Evolutionary conservation across 2,888 invertebrate genomes (phyloP).

Genomic region (Macrophya alboannulata): DNA sequence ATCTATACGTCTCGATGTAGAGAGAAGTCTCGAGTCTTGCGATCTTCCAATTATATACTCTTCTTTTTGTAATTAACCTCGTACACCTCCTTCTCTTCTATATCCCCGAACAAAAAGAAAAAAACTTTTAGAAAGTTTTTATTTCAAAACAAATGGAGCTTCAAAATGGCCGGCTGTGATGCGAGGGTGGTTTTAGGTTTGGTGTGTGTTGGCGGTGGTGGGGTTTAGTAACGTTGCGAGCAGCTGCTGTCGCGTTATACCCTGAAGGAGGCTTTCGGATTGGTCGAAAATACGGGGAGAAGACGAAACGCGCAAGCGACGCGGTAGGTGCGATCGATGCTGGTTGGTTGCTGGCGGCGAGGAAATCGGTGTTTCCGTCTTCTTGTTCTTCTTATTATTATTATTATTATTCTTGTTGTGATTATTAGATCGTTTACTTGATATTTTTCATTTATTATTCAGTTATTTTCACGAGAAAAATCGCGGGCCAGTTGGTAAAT

Average conservation of each 20-base stretch:
- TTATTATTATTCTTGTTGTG: background rate
- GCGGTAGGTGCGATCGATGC: constrained; percentile 26
- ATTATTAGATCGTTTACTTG: background rate
- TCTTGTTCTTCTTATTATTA: background rate
- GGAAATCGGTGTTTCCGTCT: background rate
- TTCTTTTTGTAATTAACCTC: background rate
- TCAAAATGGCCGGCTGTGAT: constrained; percentile 72
- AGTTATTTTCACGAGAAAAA: background rate
- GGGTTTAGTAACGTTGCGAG: background rate
- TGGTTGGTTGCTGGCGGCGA: background rate
- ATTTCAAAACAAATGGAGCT: constrained; percentile 66
- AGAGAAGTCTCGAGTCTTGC: background rate
- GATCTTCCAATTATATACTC: background rate
- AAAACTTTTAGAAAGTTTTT: background rate
- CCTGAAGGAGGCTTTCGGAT: background rate
- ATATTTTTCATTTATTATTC: background rate
- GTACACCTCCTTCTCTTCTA: background rate
- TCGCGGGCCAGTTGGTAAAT: background rate
- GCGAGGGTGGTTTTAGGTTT: background rate
- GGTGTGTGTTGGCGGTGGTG: background rate
- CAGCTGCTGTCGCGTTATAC: background rate
- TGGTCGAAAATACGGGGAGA: background rate
- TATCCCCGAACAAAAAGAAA: no score
- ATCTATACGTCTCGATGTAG: background rate
- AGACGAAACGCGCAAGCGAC: constrained; percentile 45